Conservation (phyloP, 2,888 invertebrate species). For the Lasioglossum lativentre region DNA sequence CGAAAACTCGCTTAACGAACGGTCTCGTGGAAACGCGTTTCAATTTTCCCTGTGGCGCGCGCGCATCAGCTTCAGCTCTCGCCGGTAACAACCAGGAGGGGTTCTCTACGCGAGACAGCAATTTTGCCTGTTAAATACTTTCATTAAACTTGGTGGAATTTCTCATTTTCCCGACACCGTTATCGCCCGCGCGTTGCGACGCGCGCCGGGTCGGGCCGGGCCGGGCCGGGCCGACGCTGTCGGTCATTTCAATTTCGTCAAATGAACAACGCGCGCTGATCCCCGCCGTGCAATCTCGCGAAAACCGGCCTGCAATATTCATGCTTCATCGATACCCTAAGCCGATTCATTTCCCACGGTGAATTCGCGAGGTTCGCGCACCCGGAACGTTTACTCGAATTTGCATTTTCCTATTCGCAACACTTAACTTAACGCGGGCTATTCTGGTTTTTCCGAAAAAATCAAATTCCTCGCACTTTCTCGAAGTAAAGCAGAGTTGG, state of each 20-base stretch:
- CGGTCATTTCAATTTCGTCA: constrained; percentile 61
- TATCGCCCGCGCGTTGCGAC: constrained; percentile 42
- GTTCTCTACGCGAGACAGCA: constrained; percentile 49
- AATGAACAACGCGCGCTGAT: constrained; percentile 55
- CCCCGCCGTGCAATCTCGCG: background rate
- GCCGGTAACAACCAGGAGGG: constrained; percentile 17
- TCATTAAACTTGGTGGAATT: constrained; percentile 76
- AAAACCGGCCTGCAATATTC: background rate
- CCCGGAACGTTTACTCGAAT: background rate
- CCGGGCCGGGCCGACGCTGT: constrained; percentile 8
- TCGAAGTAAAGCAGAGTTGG: too few relatives aligned
- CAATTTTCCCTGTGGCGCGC: constrained; percentile 48
- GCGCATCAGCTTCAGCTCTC: constrained; percentile 19
- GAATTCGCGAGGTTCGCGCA: background rate
- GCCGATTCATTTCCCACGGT: background rate
- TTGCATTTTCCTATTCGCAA: background rate
- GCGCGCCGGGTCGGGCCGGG: background rate
- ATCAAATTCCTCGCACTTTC: background rate
- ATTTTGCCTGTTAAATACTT: constrained; percentile 75
- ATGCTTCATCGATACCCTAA: constrained; percentile 7
- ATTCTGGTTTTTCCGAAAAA: background rate
- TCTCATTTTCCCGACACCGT: constrained; percentile 70
- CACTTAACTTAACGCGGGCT: background rate
- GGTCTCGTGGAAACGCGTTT: constrained; percentile 38
- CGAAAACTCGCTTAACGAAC: constrained; percentile 47